Percentiles rank a stretch among this genome's conserved stretches.
Evolutionary conservation across 2,888 invertebrate genomes (phyloP).

Genomic region (Watsonalla cultraria): DNA sequence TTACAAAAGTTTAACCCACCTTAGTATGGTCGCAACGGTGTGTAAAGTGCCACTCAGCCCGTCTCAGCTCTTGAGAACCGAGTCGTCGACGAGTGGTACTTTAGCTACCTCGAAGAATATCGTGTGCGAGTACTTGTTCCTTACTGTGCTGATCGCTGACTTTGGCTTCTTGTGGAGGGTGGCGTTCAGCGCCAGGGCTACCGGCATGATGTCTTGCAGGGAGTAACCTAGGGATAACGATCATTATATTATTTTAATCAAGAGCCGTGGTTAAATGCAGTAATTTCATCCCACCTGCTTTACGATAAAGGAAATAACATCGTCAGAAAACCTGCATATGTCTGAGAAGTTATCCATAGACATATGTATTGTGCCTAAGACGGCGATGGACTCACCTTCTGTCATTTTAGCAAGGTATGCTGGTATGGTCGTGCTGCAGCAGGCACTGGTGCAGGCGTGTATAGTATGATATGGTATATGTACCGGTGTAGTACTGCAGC

Average conservation of each 20-base stretch:
- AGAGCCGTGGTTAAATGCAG: too few relatives aligned
- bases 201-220: slow-evolving; percentile 84
- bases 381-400: too few relatives aligned
- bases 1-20: slow-evolving; percentile 58
- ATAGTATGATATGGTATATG: neutral
- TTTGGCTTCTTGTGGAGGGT: slow-evolving; percentile 88
- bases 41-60: slow-evolving; percentile 44
- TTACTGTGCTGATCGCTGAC: slow-evolving; percentile 89
- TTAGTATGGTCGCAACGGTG: slow-evolving; percentile 39
- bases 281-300: too few relatives aligned
- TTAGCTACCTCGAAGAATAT: slow-evolving; percentile 96
- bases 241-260: neutral
- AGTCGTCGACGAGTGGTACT: slow-evolving; percentile 80
- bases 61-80: slow-evolving; percentile 55
- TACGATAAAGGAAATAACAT: too few relatives aligned
- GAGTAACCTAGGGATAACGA: slow-evolving; percentile 81
- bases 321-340: too few relatives aligned
- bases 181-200: slow-evolving; percentile 86
- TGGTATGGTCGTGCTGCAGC: slow-evolving; percentile 88
- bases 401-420: too few relatives aligned
- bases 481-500: slow-evolving; percentile 87
- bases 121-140: slow-evolving; percentile 95
- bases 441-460: slow-evolving; percentile 88
- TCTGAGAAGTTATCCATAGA: too few relatives aligned
- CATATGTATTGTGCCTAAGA: too few relatives aligned